A percentile compares a stretch with the other conserved stretches of the same genome.
phyloP scores from a whole-genome alignment of 1,140 invertebrate species.

The Augochlora pura region DNA sequence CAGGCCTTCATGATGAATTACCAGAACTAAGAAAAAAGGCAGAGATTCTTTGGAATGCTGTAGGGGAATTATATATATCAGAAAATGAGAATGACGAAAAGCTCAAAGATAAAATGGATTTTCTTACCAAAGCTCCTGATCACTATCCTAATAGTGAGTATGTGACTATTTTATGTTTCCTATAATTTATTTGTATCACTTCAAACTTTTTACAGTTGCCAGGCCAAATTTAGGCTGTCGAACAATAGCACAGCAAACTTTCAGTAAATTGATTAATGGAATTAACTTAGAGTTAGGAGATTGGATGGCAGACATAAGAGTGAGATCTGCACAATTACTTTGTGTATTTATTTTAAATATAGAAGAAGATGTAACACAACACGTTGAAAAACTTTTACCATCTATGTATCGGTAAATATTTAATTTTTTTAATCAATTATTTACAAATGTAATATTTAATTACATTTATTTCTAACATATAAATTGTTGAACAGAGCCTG shows the following conservation, averaged over 20 bases:
- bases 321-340: slow-evolving; percentile 87
- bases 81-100: slow-evolving; percentile 90
- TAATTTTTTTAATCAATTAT: slow-evolving; percentile 13
- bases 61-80: slow-evolving; percentile 85
- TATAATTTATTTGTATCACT: not conserved
- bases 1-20: slow-evolving; percentile 87
- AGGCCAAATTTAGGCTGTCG: slow-evolving; percentile 89
- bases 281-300: slow-evolving; percentile 85
- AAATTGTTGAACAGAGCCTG: slow-evolving; percentile 72
- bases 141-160: slow-evolving; percentile 84
- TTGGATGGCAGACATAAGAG: slow-evolving; percentile 86
- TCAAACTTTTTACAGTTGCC: slow-evolving; percentile 77
- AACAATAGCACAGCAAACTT: slow-evolving; percentile 84
- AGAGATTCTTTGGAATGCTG: slow-evolving; percentile 83
- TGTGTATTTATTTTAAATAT: slow-evolving; percentile 85
- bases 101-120: slow-evolving; percentile 87
- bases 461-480: not conserved
- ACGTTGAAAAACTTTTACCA: slow-evolving; percentile 83
- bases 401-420: slow-evolving; percentile 80
- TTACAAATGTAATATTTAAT: not conserved
- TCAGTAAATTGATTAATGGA: slow-evolving; percentile 85
- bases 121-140: slow-evolving; percentile 79
- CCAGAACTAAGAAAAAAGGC: slow-evolving; percentile 83
- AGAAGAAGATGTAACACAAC: slow-evolving; percentile 86
- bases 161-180: not conserved